phyloP scores from a whole-genome alignment of 2,888 invertebrate genomes.

The Cyaniris semiargus region DNA sequence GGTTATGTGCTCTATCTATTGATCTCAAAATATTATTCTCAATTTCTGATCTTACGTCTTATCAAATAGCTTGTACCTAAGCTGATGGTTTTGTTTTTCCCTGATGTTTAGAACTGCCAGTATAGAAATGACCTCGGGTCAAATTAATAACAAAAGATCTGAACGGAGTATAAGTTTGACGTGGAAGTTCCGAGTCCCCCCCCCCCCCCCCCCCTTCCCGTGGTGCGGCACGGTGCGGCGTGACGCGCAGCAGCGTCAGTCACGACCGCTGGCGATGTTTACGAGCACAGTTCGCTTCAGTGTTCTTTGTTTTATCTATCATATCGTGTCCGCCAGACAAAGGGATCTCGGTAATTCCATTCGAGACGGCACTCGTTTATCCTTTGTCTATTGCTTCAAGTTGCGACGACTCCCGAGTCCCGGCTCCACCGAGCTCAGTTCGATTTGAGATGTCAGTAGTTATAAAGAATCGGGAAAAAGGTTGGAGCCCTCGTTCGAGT shows the following conservation, averaged over 20 bases:
- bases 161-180: background rate
- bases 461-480: too few species aligned
- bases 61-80: too few species aligned
- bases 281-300: background rate
- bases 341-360: slow-evolving; percentile 13
- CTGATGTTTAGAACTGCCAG: too few species aligned
- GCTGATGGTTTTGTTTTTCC: too few species aligned
- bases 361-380: background rate
- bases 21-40: background rate
- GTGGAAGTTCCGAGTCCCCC: background rate
- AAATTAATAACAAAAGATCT: background rate
- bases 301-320: slow-evolving; percentile 18
- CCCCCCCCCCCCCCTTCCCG: background rate
- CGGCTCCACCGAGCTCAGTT: background rate
- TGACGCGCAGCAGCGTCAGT: slow-evolving; percentile 21
- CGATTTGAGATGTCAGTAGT: background rate
- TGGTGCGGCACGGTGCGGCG: background rate
- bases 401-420: background rate
- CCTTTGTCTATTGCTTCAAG: slow-evolving; percentile 6
- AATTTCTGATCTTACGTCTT: too few species aligned
- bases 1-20: background rate
- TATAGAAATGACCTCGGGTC: too few species aligned
- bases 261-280: slow-evolving; percentile 18
- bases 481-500: too few species aligned
- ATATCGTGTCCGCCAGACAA: slow-evolving; percentile 19